Conservation (phyloP, 2,113 vertebrate genomes). For the Otis tarda region DNA sequence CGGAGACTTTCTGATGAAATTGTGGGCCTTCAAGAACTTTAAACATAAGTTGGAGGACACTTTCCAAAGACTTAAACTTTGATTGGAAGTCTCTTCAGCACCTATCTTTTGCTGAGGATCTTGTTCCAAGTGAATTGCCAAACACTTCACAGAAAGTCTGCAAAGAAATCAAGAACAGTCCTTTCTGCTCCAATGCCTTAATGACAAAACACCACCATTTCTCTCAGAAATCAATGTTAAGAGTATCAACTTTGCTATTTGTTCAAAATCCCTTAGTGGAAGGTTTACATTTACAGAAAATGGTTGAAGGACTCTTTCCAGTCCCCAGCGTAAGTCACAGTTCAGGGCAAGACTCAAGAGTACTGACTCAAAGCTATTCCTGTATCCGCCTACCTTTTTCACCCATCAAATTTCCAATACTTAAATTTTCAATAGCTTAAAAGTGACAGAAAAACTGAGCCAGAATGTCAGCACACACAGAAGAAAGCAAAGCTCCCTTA, state of each 20-base stretch:
- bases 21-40: neutral
- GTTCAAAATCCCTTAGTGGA: neutral
- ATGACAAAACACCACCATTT: neutral
- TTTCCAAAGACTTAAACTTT: neutral
- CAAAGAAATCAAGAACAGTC: neutral
- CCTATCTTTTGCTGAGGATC: neutral
- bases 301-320: neutral
- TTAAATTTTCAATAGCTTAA: neutral
- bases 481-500: neutral
- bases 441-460: neutral
- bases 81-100: neutral
- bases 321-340: neutral
- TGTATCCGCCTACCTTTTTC: neutral
- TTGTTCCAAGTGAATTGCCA: neutral
- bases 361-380: neutral
- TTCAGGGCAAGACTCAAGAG: neutral
- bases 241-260: neutral
- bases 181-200: neutral
- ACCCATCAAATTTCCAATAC: neutral
- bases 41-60: neutral
- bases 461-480: neutral
- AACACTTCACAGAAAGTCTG: neutral
- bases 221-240: neutral
- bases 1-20: neutral
- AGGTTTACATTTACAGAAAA: neutral